These are phyloP conservation scores for Frankliniella fusca DNA, from an alignment of 2,888 invertebrate genomes.

Conservation along the genomic window DNA sequence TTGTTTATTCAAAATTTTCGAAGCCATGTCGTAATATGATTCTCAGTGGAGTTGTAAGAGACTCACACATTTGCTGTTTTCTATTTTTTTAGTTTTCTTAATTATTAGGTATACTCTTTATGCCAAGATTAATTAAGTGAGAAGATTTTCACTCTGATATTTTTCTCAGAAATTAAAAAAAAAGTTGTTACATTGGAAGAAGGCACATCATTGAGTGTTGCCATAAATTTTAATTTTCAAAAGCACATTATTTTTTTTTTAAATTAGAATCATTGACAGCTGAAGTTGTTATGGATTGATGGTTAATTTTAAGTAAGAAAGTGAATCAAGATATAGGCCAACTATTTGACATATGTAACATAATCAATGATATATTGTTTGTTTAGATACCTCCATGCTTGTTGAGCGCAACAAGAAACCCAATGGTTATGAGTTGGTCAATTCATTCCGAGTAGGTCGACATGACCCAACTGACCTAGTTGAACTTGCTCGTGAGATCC, in stretches of 20 bases:
- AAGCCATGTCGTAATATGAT: not conserved
- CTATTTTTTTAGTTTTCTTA: not conserved
- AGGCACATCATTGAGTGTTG: not conserved
- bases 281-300: not conserved
- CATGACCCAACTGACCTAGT: not conserved
- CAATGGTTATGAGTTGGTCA: not conserved
- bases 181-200: no score
- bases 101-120: not conserved
- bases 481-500: not conserved
- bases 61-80: no score
- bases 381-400: not conserved
- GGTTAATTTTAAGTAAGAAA: not conserved
- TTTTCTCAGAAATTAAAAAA: no score
- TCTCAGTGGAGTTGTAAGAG: not conserved
- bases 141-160: no score
- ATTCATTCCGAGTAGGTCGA: not conserved
- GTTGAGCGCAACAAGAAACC: conserved; percentile 3
- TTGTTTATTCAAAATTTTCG: not conserved
- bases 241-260: not conserved
- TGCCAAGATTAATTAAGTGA: not conserved
- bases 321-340: not conserved
- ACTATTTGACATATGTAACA: not conserved
- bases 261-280: not conserved
- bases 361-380: not conserved
- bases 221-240: not conserved